Evolutionary conservation across 2,888 invertebrate species (phyloP).

Genomic region (Plemyria rubiginata): DNA sequence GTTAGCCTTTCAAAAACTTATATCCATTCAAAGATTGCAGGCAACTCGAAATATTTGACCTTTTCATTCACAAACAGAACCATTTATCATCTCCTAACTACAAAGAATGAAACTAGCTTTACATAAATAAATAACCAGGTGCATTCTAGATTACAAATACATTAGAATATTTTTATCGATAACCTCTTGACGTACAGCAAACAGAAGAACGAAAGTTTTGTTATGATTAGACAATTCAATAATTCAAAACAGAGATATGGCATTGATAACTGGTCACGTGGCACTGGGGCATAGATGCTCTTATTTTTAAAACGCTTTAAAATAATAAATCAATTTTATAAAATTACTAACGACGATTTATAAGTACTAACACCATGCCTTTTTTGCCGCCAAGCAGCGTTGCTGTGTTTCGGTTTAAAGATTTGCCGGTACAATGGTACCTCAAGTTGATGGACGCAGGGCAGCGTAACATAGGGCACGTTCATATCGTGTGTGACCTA

Average conservation of each 20-base stretch:
- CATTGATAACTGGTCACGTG: neutral
- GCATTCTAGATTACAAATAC: conserved; percentile 24
- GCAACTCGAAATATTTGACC: conserved; percentile 10
- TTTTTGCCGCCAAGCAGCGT: too few species aligned
- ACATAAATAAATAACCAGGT: conserved; percentile 34
- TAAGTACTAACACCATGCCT: too few species aligned
- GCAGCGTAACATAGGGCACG: too few species aligned
- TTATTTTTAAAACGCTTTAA: too few species aligned
- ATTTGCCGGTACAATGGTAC: too few species aligned
- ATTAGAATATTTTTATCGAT: conserved; percentile 32
- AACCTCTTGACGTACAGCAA: conserved; percentile 23
- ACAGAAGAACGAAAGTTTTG: conserved; percentile 4
- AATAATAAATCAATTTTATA: too few species aligned
- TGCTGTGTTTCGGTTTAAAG: too few species aligned
- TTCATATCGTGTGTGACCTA: too few species aligned
- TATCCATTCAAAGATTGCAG: conserved; percentile 2
- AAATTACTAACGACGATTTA: too few species aligned
- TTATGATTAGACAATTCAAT: neutral
- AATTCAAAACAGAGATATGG: neutral
- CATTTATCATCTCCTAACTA: conserved; percentile 27
- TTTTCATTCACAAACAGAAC: conserved; percentile 9
- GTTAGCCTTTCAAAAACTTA: neutral
- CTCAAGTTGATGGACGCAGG: too few species aligned
- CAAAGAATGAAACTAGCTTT: conserved; percentile 7
- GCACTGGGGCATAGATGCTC: too few species aligned